These are phyloP conservation scores for Aphyosemion australe DNA, from an alignment of 2,113 vertebrate species.

Conservation along the genomic window DNA sequence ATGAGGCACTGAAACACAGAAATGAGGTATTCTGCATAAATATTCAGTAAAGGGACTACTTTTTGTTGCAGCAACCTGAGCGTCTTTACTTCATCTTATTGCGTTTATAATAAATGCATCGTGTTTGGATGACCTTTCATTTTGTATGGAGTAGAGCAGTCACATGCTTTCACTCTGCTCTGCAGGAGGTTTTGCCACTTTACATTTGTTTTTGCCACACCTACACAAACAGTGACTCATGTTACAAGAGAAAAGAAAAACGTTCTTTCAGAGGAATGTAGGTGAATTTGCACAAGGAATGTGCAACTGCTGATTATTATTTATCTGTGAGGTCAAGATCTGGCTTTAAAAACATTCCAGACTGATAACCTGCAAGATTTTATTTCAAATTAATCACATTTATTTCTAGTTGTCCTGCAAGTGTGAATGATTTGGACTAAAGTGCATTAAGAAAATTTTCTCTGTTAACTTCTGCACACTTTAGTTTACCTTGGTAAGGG, in stretches of 20 bases:
- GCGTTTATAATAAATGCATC: background rate
- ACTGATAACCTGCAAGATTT: background rate
- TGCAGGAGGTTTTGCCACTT: conserved; percentile 4
- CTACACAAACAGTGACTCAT: conserved; percentile 42
- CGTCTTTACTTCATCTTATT: background rate
- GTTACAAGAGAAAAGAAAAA: background rate
- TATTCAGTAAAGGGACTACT: no score
- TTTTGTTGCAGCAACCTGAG: no score
- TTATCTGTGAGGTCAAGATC: background rate
- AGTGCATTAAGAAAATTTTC: background rate
- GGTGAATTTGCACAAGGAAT: background rate
- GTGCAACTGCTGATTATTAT: background rate
- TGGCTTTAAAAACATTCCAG: no score
- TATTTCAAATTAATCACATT: accelerated
- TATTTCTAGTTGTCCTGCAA: accelerated
- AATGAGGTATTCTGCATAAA: no score
- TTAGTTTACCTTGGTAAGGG: background rate
- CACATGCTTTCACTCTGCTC: background rate
- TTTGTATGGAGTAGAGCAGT: background rate
- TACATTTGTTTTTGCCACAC: conserved; percentile 41
- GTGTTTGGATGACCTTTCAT: conserved; percentile 31
- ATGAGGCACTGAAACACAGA: no score
- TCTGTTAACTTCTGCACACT: background rate
- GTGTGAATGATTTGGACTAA: background rate
- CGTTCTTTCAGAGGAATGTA: conserved; percentile 18